Conservation (phyloP, 2,113 vertebrate species). For the Neomonachus schauinslandi region DNA sequence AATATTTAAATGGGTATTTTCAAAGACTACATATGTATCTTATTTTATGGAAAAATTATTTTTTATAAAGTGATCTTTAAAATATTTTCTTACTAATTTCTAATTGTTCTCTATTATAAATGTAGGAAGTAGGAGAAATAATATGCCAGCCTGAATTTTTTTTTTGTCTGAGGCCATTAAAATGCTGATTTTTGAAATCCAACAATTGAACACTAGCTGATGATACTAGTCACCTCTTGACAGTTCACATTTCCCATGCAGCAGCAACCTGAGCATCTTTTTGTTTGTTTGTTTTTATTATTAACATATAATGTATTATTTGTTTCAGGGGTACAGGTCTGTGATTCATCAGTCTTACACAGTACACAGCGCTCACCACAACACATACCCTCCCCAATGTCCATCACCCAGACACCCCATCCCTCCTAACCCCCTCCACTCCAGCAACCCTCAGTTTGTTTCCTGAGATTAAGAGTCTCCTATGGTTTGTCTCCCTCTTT, state of each 20-base stretch:
- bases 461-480: neutral
- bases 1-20: neutral
- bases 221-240: neutral
- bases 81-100: constrained; percentile 21
- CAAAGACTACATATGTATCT: neutral
- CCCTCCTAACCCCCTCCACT: neutral
- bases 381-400: neutral
- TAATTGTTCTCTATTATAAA: constrained; percentile 21
- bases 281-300: neutral
- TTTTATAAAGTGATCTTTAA: constrained; percentile 26
- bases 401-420: neutral
- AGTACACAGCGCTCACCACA: neutral
- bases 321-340: neutral
- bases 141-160: neutral
- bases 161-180: constrained; percentile 41
- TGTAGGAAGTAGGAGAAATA: neutral
- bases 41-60: neutral
- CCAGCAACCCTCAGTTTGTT: neutral
- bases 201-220: neutral
- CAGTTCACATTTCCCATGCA: neutral
- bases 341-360: neutral
- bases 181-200: neutral
- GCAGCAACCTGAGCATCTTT: neutral
- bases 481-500: neutral
- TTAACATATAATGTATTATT: neutral